These are phyloP conservation scores for Synanthedon andrenaeformis DNA, from an alignment of 2,888 invertebrate genomes.

Conservation along the genomic window DNA sequence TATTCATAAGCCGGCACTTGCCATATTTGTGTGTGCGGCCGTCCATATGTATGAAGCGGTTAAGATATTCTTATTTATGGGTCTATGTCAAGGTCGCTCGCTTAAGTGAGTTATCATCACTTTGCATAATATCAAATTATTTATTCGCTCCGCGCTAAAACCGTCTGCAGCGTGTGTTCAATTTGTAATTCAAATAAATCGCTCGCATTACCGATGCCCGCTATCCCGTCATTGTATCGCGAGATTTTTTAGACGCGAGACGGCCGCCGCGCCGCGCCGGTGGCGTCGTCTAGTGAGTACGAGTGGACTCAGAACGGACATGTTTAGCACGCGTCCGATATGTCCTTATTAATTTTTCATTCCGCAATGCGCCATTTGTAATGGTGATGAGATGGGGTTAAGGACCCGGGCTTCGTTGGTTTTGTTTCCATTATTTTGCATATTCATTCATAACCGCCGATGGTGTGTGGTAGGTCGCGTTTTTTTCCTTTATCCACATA, in stretches of 20 bases:
- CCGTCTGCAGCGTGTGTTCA: constrained; percentile 50
- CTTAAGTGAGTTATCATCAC: constrained; percentile 54
- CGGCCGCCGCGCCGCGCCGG: too few species aligned
- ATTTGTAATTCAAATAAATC: constrained; percentile 68
- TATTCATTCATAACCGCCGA: constrained; percentile 25
- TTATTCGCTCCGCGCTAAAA: constrained; percentile 65
- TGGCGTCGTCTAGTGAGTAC: constrained; percentile 1
- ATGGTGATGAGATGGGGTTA: constrained; percentile 9
- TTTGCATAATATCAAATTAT: constrained; percentile 70
- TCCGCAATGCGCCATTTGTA: constrained; percentile 2
- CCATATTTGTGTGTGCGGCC: constrained; percentile 65
- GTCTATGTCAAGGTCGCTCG: constrained; percentile 65
- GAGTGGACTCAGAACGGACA: constrained; percentile 28
- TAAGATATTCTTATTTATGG: constrained; percentile 70
- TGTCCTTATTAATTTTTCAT: constrained; percentile 4
- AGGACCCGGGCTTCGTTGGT: constrained; percentile 8
- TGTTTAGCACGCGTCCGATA: constrained; percentile 20
- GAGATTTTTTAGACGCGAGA: constrained; percentile 44
- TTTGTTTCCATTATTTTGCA: constrained; percentile 34
- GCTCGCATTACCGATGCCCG: constrained; percentile 26
- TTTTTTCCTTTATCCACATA: constrained; percentile 23
- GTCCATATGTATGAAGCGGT: constrained; percentile 65
- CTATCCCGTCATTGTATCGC: constrained; percentile 46
- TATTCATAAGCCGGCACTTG: constrained; percentile 69
- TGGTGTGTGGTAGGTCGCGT: constrained; percentile 32